phyloP scores from a whole-genome alignment of 2,888 invertebrate genomes.

The Tipula confusa region DNA sequence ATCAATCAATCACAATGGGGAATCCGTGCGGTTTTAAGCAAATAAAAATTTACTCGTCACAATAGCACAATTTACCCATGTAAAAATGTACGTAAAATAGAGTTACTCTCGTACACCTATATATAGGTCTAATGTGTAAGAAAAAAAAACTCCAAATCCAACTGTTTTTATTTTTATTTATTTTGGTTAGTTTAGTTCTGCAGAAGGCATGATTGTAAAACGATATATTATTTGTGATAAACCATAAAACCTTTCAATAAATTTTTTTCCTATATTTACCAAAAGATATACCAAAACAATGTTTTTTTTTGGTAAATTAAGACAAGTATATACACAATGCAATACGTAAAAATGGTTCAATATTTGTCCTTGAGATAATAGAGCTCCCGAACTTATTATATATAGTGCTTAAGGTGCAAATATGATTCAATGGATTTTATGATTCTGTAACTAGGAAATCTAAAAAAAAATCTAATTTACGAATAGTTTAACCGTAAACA shows the following conservation, averaged over 20 bases:
- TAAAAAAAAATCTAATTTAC: background rate
- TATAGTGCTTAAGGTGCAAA: background rate
- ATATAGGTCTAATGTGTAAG: background rate
- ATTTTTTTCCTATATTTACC: background rate
- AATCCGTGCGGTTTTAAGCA: background rate
- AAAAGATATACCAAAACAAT: background rate
- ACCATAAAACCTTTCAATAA: background rate
- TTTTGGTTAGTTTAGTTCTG: slow-evolving; percentile 12
- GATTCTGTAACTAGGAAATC: slow-evolving; percentile 1
- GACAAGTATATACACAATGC: background rate
- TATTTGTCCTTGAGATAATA: background rate
- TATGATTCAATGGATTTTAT: slow-evolving; percentile 20
- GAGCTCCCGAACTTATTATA: background rate
- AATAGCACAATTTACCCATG: background rate
- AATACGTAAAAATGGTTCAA: background rate
- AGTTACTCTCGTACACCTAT: background rate
- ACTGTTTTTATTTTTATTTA: slow-evolving; percentile 9
- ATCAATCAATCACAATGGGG: background rate
- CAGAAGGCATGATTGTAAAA: slow-evolving; percentile 5
- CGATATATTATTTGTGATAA: background rate
- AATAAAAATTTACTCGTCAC: background rate
- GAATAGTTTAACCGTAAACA: background rate
- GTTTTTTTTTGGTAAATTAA: slow-evolving; percentile 25
- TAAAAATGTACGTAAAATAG: background rate
- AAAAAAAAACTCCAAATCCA: background rate